Conservation (phyloP, 2,113 vertebrate genomes). For the Lycaon pictus region DNA sequence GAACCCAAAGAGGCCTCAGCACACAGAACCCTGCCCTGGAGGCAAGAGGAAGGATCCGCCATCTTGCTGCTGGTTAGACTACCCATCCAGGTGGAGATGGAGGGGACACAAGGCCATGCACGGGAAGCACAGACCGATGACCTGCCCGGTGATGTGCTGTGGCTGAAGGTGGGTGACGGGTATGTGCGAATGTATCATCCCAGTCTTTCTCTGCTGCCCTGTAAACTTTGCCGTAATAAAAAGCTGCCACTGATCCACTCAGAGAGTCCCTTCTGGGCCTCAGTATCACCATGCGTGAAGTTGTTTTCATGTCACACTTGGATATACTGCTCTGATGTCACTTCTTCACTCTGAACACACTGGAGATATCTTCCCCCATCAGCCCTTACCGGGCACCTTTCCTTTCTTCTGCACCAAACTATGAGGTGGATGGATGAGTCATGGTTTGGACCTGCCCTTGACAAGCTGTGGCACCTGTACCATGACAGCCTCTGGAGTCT, state of each 20-base stretch:
- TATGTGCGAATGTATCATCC: fast-evolving
- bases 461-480: not conserved
- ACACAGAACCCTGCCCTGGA: fast-evolving
- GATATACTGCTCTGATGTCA: not conserved
- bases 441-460: fast-evolving
- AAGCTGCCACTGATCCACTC: not conserved
- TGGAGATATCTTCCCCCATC: not conserved
- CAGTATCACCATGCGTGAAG: fast-evolving
- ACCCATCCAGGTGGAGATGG: too few relatives aligned
- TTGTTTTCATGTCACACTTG: too few relatives aligned
- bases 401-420: not conserved
- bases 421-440: not conserved
- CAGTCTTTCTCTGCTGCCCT: not conserved
- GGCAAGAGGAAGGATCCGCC: not conserved
- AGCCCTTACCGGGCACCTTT: too few relatives aligned
- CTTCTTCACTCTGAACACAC: not conserved
- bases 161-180: fast-evolving
- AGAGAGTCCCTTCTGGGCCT: not conserved
- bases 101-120: not conserved
- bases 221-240: not conserved
- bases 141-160: fast-evolving
- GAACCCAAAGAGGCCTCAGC: not conserved
- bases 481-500: not conserved
- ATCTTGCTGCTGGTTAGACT: not conserved
- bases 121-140: not conserved